Evolutionary conservation across 2,797 vertebrate genomes (phyloP).

Genomic region (Phyllotis vaccarum): DNA sequence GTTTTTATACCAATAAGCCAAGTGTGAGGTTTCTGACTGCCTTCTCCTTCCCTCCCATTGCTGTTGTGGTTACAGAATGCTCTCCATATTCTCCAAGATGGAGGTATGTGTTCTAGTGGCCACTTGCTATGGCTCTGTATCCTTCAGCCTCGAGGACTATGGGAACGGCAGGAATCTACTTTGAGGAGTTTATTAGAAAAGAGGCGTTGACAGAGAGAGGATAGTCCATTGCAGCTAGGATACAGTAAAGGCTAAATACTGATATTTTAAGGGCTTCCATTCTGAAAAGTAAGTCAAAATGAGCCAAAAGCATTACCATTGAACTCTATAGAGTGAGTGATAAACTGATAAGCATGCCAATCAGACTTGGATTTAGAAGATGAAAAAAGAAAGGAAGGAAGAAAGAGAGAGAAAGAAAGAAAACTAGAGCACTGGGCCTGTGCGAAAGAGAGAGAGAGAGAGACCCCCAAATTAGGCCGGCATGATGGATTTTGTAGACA

Average conservation of each 20-base stretch:
- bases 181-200: constrained; percentile 31
- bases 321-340: background rate
- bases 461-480: background rate
- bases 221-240: background rate
- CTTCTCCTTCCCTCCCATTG: too few species aligned
- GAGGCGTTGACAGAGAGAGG: background rate
- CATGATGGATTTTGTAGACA: background rate
- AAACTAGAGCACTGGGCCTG: background rate
- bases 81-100: background rate
- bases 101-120: too few species aligned
- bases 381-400: background rate
- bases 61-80: background rate
- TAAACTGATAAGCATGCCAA: background rate
- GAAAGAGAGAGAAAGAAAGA: too few species aligned
- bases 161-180: background rate
- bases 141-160: background rate
- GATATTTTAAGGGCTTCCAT: background rate
- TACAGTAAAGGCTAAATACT: background rate
- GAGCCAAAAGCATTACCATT: background rate
- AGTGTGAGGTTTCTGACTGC: background rate
- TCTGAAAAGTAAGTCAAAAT: constrained; percentile 9
- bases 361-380: background rate
- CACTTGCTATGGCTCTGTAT: background rate
- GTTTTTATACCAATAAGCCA: background rate
- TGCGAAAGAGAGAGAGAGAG: background rate